Conservation (phyloP, 2,888 invertebrate species). For the Camptogramma bilineatum region DNA sequence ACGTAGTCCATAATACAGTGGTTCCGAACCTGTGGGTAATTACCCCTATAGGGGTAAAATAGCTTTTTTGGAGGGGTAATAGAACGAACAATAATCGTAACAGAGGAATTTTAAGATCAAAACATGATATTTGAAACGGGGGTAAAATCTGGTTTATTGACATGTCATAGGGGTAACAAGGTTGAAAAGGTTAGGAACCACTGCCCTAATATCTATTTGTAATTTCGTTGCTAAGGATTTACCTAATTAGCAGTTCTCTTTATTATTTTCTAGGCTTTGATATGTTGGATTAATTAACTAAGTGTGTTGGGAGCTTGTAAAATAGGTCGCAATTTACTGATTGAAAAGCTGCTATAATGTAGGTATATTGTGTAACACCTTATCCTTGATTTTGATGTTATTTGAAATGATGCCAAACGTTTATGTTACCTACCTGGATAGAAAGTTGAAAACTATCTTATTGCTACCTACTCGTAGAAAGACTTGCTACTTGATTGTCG, state of each 20-base stretch:
- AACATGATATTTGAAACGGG: no score
- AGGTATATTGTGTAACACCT: neutral
- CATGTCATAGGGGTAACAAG: no score
- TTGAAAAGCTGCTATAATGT: neutral
- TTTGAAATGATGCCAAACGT: neutral
- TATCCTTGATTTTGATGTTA: neutral
- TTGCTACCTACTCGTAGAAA: no score
- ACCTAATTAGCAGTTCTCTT: conserved; percentile 13
- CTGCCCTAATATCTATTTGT: conserved; percentile 7
- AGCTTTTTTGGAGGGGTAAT: no score
- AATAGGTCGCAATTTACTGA: conserved; percentile 5
- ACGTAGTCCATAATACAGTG: no score
- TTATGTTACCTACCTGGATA: neutral
- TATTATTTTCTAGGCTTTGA: conserved; percentile 2
- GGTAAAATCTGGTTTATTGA: no score
- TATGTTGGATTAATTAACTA: conserved; percentile 17
- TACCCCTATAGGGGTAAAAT: no score
- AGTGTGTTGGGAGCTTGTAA: conserved; percentile 8
- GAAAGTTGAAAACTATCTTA: neutral
- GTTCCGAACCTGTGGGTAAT: no score
- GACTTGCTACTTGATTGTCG: no score
- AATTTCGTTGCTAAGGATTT: conserved; percentile 2
- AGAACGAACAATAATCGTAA: no score
- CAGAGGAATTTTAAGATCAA: no score
- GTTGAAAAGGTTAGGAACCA: no score